Base-by-base conservation (phyloP, 2,113 vertebrate genomes). In the Boulengeromyrus knoepffleri region DNA sequence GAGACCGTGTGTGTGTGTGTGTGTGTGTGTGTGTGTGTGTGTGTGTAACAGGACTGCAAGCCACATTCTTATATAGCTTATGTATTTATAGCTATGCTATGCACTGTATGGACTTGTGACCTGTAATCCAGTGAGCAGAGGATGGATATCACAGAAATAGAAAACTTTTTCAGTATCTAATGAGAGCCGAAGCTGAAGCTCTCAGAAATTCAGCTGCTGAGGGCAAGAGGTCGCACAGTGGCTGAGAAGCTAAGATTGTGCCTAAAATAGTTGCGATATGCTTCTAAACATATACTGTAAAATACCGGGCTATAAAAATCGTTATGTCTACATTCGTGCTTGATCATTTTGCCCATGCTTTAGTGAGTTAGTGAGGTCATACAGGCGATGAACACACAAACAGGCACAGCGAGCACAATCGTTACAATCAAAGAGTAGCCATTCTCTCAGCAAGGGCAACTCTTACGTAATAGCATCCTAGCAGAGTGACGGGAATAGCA, bases 91-190 rank as follows among this genome's bases (percentile, higher is more conserved):
- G 24, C 39, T 24, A 47, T 85, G 83, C 45, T n/a, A n/a, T 45
- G 45, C 46, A 85, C 83, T 85, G 42, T 85, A n/a, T 85, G 83
- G 83, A 47, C 19, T 85, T 85, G 83, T 85, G 83, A 85, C 39
- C 45, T n/a, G 83, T 85, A 42, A 80, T 42, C 74, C 31, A 85
- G 42, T 85, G 45, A 85, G 45, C 10, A 85, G 19, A 85, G 83
- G 45, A 85, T 47, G 83, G 45, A 46, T 85, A n/a, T 85, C 83
- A 10, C 17, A 47, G 83, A 85, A 39, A 85, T 85, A 85, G 83
- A 0, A 17, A 56, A 17, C 15, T 45, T 21, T n/a, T 21, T 85
- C 45, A 47, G 83, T 46, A 46, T 85, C 39, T 85, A 85, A 85
- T 85, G 45, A 85, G 80, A 47, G 17, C 6, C 80, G 46, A 47